Conservation (phyloP, 1,140 invertebrate species). For the Drosophila pachea region DNA sequence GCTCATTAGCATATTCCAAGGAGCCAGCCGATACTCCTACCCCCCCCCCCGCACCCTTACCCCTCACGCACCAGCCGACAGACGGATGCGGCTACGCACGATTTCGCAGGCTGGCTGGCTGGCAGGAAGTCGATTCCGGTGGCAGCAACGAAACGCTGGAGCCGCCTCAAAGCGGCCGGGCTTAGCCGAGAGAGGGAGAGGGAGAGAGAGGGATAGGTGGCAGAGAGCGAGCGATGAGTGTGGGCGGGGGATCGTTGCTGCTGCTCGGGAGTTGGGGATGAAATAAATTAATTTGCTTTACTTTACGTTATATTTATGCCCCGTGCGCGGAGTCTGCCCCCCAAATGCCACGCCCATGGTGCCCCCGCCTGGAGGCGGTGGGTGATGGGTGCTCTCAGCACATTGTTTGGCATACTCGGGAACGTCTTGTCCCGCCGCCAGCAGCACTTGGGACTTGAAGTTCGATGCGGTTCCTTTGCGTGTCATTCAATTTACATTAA, state of each 20-base stretch:
- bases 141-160: slow-evolving; percentile 29
- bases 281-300: slow-evolving; percentile 65
- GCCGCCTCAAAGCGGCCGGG: slow-evolving; percentile 14
- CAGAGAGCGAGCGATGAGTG: background rate
- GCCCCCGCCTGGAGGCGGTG: too few species aligned
- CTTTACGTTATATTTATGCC: slow-evolving; percentile 22
- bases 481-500: slow-evolving; percentile 75
- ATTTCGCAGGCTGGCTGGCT: slow-evolving; percentile 25
- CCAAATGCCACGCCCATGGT: too few species aligned
- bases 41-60: too few species aligned
- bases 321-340: background rate
- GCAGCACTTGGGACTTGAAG: slow-evolving; percentile 29
- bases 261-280: slow-evolving; percentile 3
- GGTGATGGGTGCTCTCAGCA: too few species aligned
- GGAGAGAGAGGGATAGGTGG: background rate
- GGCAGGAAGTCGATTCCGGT: slow-evolving; percentile 50
- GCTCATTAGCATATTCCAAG: slow-evolving; percentile 70
- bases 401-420: slow-evolving; percentile 14
- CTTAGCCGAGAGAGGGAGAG: slow-evolving; percentile 5
- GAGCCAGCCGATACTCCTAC: slow-evolving; percentile 24
- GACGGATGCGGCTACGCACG: slow-evolving; percentile 29
- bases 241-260: background rate
- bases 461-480: slow-evolving; percentile 62
- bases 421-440: background rate
- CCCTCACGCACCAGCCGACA: background rate